Percentiles rank a stretch among this genome's conserved stretches.
phyloP scores from a whole-genome alignment of 2,888 invertebrate genomes.

The Hirtodrosophila trivittata region DNA sequence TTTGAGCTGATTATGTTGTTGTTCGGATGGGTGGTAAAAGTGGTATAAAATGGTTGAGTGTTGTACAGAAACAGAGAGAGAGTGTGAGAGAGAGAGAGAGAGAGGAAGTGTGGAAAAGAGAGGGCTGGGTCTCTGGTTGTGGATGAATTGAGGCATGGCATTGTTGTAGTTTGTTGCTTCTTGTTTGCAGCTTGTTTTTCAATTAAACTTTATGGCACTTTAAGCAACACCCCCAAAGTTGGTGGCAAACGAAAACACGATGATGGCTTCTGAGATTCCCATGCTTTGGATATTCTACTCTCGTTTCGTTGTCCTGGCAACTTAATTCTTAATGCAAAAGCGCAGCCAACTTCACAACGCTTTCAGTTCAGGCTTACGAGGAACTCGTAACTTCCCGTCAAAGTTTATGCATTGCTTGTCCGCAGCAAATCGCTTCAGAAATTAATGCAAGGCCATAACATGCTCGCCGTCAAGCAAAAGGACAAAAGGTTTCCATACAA shows the following conservation, averaged over 20 bases:
- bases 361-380: slow-evolving; percentile 23
- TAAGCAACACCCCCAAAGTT: slow-evolving; percentile 58
- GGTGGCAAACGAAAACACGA: slow-evolving; percentile 41
- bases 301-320: slow-evolving; percentile 43
- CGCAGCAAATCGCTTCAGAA: slow-evolving; percentile 27
- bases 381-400: slow-evolving; percentile 26
- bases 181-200: slow-evolving; percentile 70
- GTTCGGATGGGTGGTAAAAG: neutral
- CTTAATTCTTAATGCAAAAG: slow-evolving; percentile 32
- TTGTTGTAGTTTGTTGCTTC: slow-evolving; percentile 34
- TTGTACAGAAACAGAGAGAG: neutral
- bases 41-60: neutral
- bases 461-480: neutral
- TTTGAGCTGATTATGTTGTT: slow-evolving; percentile 67
- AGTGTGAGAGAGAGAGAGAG: too few species aligned
- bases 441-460: slow-evolving; percentile 18
- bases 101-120: neutral
- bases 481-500: neutral
- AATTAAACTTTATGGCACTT: slow-evolving; percentile 78
- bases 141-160: slow-evolving; percentile 39
- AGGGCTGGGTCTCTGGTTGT: neutral
- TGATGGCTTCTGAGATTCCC: slow-evolving; percentile 38
- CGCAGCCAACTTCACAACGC: slow-evolving; percentile 48
- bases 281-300: slow-evolving; percentile 32
- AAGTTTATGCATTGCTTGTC: slow-evolving; percentile 36